These are phyloP conservation scores for Oophaga sylvatica DNA, from an alignment of 2,797 vertebrate species.

Conservation along the genomic window DNA sequence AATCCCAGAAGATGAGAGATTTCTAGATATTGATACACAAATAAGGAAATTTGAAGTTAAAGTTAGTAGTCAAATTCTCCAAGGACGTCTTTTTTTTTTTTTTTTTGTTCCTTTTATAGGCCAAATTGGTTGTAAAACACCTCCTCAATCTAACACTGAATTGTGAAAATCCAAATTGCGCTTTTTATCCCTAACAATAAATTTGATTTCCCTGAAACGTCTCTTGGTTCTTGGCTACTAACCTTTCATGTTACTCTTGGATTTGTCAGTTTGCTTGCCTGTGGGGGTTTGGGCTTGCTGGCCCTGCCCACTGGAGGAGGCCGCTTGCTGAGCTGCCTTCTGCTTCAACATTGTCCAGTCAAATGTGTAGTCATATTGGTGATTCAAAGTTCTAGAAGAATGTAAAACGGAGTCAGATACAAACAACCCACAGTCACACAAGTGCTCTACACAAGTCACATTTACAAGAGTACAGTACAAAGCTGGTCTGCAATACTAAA, in stretches of 20 bases:
- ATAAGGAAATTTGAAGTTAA: conserved; percentile 90
- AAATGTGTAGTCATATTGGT: conserved; percentile 99
- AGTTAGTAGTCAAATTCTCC: conserved; percentile 99
- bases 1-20: conserved; percentile 80
- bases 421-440: too few relatives aligned
- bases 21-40: conserved; percentile 69
- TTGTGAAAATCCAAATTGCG: conserved; percentile 57
- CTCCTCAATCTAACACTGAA: conserved; percentile 86
- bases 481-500: too few relatives aligned
- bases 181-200: conserved; percentile 70
- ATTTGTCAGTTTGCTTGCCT: conserved; percentile 99
- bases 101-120: conserved; percentile 78
- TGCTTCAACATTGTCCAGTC: conserved; percentile 99
- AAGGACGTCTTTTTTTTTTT: conserved; percentile 90
- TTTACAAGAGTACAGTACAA: neutral
- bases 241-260: conserved; percentile 99
- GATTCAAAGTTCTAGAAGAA: conserved; percentile 91
- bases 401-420: neutral
- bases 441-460: too few relatives aligned
- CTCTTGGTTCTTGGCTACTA: conserved; percentile 99
- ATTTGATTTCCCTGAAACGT: conserved; percentile 84
- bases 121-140: conserved; percentile 73
- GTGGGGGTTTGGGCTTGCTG: conserved; percentile 98
- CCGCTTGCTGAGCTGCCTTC: conserved; percentile 99
- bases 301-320: conserved; percentile 94